Evolutionary conservation across 35 echinoderm and acorn worm genomes (phyloP), one percentile per base, ranked within the genome.

Genomic region (Heliocidaris tuberculata): DNA sequence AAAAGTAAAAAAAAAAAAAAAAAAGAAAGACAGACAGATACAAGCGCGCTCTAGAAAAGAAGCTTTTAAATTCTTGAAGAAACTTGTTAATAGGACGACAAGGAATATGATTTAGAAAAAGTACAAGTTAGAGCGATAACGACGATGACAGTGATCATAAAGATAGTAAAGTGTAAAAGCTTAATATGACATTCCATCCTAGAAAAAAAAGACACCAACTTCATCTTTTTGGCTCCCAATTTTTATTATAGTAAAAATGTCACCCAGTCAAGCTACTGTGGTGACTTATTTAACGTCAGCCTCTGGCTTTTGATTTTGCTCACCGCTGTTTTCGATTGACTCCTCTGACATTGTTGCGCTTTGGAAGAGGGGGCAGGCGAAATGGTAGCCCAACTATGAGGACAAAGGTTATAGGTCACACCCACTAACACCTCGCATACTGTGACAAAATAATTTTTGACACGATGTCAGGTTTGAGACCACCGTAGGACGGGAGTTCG

Each of bases 301-400:
- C 65, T 78, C 2, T 78, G 21, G 65, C 21, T 24, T 7, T 7
- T n/a, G 65, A 78, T 27, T 78, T 78, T 78, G 65, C 27, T 78
- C 65, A 78, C 65, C 65, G 65, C 65, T 89, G 87, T 89, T 89
- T 89, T 89, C 47, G 87, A 89, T 89, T 89, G 31, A 89, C 87
- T 19, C 47, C 31, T 48, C 12, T 48, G 31, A 89, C 87, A 89
- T n/a, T 89, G 3, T 32, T 47, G 31, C 87, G 47, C 31, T 32
- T 89, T 89, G 32, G 87, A 48, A 48, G 29, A 89, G 31, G 47
- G 87, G 87, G 87, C 87, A 89, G 47, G 87, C 31, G 87, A 89
- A 48, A 48, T 48, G 47, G 11, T 47, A 32, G 87, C 31, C 87
- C 47, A 89, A 48, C 31, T 89, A 89, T 48, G 87, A 89, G 87